A percentile compares a stretch with the other conserved stretches of the same genome.
phyloP scores from a whole-genome alignment of 2,113 vertebrate genomes.

The Lophochroa leadbeateri region DNA sequence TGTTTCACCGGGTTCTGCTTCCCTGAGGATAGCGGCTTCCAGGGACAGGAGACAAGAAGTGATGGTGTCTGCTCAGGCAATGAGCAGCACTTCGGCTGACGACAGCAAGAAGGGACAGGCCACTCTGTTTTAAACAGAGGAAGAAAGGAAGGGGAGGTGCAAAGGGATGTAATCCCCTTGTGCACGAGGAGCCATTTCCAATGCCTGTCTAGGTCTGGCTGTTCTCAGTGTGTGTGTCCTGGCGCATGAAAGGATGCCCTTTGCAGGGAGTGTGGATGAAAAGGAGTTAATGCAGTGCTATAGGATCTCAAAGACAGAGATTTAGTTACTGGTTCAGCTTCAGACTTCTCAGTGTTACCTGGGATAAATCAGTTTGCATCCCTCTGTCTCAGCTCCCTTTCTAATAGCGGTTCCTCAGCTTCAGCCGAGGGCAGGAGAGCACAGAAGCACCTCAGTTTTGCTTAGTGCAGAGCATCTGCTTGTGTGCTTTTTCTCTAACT shows the following conservation, averaged over 20 bases:
- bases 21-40: background rate
- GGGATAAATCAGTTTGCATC: background rate
- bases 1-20: background rate
- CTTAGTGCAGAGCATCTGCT: background rate
- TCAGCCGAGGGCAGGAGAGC: background rate
- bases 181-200: slow-evolving; percentile 10
- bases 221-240: slow-evolving; percentile 16
- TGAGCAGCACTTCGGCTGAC: background rate
- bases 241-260: background rate
- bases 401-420: background rate
- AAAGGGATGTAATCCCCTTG: background rate
- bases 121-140: background rate
- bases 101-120: background rate
- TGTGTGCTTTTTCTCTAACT: background rate
- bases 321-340: background rate
- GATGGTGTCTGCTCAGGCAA: accelerated
- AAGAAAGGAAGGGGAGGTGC: slow-evolving; percentile 7
- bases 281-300: background rate
- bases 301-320: background rate
- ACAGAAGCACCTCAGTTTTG: background rate
- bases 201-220: slow-evolving; percentile 9
- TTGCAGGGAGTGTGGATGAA: background rate
- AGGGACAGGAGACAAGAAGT: background rate
- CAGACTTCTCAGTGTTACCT: background rate
- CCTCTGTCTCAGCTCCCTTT: background rate